Evolutionary conservation across 2,797 vertebrate genomes (phyloP).

Genomic region (Chloroceryle amazona): DNA sequence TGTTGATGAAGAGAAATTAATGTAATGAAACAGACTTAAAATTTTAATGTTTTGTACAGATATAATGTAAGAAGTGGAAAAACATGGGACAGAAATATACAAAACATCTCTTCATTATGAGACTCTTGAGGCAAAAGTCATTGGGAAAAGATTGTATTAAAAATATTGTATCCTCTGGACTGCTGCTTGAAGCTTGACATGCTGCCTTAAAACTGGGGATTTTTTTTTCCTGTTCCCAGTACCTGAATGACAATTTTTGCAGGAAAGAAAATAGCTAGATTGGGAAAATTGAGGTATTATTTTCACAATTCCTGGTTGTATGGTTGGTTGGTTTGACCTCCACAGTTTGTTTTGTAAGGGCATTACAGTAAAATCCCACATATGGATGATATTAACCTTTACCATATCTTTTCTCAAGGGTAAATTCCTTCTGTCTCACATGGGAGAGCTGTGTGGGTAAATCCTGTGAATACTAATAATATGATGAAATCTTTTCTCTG

Average conservation of each 20-base stretch:
- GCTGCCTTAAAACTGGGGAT: not conserved
- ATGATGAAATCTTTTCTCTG: not conserved
- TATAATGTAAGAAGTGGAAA: not conserved
- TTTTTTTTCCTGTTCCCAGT: fast-evolving
- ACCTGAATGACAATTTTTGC: not conserved
- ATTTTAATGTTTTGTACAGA: not conserved
- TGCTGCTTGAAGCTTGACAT: not conserved
- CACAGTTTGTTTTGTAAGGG: not conserved
- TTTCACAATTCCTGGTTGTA: not conserved
- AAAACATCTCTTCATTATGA: not conserved
- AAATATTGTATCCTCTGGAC: not conserved
- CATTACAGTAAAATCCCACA: not conserved
- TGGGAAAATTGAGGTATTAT: not conserved
- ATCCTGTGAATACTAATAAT: not conserved
- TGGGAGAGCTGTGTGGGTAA: not conserved
- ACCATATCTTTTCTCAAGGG: not conserved
- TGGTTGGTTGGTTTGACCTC: not conserved
- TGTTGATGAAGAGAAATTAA: not conserved
- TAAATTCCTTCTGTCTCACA: not conserved
- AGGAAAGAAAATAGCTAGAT: not conserved
- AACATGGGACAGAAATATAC: not conserved
- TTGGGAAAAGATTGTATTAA: not conserved
- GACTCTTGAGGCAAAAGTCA: not conserved
- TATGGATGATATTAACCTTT: not conserved
- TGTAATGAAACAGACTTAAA: not conserved